These are phyloP conservation scores for Crypturellus undulatus DNA, from an alignment of 2,113 vertebrate genomes.

Conservation along the genomic window DNA sequence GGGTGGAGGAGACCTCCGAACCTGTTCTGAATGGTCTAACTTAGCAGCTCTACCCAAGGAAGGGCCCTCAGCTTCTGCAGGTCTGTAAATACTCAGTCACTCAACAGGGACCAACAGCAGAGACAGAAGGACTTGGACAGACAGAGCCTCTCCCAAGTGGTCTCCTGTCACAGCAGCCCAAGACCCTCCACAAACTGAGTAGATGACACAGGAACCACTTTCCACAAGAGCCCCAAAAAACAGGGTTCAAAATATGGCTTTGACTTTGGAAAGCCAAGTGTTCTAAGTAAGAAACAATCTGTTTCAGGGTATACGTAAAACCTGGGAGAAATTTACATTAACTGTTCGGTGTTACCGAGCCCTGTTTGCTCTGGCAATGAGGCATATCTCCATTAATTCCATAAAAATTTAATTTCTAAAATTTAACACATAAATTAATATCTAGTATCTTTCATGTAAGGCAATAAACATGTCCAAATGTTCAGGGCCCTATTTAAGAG, in stretches of 20 bases:
- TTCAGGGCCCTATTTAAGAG: too few relatives aligned
- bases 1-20: background rate
- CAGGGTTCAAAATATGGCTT: background rate
- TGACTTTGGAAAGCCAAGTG: background rate
- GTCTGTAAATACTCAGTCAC: background rate
- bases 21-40: background rate
- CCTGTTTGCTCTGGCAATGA: background rate
- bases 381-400: background rate
- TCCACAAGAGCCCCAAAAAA: background rate
- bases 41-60: background rate
- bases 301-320: background rate
- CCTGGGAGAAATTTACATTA: background rate
- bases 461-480: background rate
- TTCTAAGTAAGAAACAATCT: background rate
- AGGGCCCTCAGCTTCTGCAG: fast-evolving
- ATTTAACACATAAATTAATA: background rate
- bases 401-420: background rate
- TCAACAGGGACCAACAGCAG: background rate
- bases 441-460: background rate
- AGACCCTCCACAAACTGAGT: fast-evolving
- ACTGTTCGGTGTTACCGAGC: background rate
- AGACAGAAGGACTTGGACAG: background rate
- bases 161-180: background rate
- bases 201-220: background rate
- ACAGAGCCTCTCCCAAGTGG: fast-evolving